These are phyloP conservation scores for Lindbergichthys nudifrons DNA, from an alignment of 2,797 vertebrate species.

Conservation along the genomic window DNA sequence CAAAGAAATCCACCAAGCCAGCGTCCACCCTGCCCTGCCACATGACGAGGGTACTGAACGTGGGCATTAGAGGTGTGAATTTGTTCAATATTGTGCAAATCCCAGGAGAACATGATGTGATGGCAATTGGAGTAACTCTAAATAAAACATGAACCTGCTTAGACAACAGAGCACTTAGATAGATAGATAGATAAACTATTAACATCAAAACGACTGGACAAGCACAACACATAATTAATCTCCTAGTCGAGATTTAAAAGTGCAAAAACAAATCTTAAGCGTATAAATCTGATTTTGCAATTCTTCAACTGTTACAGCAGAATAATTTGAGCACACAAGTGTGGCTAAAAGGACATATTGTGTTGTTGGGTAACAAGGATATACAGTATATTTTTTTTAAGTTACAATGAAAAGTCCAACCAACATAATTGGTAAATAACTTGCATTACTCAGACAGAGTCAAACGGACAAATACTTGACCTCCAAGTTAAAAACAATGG, in stretches of 20 bases:
- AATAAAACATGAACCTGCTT: not conserved
- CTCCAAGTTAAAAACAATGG: not conserved
- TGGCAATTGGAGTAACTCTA: not conserved
- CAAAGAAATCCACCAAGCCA: not conserved
- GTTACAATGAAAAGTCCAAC: not conserved
- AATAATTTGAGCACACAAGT: not conserved
- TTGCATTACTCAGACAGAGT: not conserved
- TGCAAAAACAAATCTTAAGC: too few species aligned
- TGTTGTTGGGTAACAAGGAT: not conserved
- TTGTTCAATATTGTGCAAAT: not conserved
- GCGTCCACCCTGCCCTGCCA: not conserved
- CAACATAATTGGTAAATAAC: not conserved
- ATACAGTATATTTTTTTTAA: not conserved
- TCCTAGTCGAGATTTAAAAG: not conserved
- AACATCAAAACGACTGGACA: not conserved
- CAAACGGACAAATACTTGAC: not conserved
- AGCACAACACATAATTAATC: constrained; percentile 6
- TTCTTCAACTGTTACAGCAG: not conserved
- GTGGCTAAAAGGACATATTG: not conserved
- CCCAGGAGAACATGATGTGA: not conserved
- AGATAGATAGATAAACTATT: too few species aligned
- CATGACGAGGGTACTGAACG: not conserved
- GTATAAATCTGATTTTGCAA: not conserved
- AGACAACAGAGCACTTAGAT: not conserved
- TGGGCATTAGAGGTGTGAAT: too few species aligned